A percentile compares a stretch with the other conserved stretches of the same genome.
Conservation (phyloP, 2,113 vertebrate genomes). For the Paradisaea rubra region DNA sequence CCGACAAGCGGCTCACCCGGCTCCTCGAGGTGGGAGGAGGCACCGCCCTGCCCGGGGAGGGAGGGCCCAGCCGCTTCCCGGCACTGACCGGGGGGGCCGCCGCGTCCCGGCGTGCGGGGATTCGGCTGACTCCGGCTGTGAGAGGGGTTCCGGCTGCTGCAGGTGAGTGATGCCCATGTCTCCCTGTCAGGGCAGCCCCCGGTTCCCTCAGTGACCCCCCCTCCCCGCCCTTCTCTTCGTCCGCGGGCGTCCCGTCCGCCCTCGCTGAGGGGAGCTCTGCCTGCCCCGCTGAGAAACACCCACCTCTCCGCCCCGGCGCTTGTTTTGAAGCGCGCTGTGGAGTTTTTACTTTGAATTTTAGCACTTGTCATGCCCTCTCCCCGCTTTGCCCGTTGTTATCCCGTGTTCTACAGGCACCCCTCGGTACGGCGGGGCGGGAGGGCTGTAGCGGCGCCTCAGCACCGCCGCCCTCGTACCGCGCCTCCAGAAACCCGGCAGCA, state of each 20-base stretch:
- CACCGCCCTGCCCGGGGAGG: neutral
- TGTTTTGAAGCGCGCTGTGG: neutral
- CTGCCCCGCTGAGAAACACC: neutral
- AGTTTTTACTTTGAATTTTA: neutral
- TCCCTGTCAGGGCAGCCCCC: neutral
- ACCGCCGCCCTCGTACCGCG: neutral
- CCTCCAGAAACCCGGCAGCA: neutral
- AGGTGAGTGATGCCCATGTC: neutral
- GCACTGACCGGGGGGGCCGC: neutral
- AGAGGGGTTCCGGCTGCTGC: neutral
- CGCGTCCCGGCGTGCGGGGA: fast-evolving
- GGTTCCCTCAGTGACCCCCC: no score
- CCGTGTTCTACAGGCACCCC: neutral
- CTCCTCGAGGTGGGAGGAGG: neutral
- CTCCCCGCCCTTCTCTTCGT: no score
- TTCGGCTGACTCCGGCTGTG: fast-evolving
- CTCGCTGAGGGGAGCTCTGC: neutral
- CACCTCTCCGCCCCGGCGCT: neutral
- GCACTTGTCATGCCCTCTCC: neutral
- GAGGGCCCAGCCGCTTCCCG: neutral
- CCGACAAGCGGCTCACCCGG: neutral
- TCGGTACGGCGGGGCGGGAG: neutral
- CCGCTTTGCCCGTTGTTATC: no score
- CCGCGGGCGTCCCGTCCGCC: no score
- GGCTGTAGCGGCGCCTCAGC: neutral